Evolutionary conservation across 2,797 vertebrate genomes (phyloP).

Genomic region (Lagorchestes hirsutus): DNA sequence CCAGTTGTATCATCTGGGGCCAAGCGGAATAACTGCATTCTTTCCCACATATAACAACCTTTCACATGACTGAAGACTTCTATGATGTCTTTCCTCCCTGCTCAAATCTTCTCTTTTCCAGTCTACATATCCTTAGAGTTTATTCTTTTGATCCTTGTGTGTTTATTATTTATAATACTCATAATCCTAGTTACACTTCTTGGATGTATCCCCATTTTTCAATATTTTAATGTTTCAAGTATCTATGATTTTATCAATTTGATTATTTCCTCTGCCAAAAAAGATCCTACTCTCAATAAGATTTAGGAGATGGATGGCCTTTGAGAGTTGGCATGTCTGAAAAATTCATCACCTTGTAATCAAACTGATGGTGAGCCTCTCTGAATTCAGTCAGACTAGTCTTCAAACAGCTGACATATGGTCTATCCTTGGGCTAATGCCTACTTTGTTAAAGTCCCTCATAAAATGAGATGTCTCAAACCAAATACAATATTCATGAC

Average conservation of each 20-base stretch:
- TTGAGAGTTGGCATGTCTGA: not conserved
- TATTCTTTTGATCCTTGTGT: not conserved
- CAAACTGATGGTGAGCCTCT: not conserved
- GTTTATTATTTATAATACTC: not conserved
- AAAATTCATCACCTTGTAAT: not conserved
- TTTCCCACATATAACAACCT: not conserved
- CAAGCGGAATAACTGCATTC: not conserved
- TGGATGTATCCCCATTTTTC: not conserved
- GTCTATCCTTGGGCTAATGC: not conserved
- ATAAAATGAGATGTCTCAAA: not conserved
- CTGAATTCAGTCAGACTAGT: not conserved
- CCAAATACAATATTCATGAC: not conserved
- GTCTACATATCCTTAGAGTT: not conserved
- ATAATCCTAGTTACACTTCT: not conserved
- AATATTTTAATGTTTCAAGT: not conserved
- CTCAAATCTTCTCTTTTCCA: not conserved
- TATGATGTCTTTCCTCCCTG: not conserved
- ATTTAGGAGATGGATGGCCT: not conserved
- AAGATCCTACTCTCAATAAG: not conserved
- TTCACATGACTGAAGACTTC: not conserved
- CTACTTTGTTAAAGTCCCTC: not conserved
- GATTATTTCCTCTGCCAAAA: not conserved
- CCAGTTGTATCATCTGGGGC: not conserved
- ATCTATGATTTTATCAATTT: not conserved
- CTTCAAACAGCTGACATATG: not conserved